These are phyloP conservation scores for Lottia scabra DNA, from an alignment of 2,888 invertebrate species.

Conservation along the genomic window DNA sequence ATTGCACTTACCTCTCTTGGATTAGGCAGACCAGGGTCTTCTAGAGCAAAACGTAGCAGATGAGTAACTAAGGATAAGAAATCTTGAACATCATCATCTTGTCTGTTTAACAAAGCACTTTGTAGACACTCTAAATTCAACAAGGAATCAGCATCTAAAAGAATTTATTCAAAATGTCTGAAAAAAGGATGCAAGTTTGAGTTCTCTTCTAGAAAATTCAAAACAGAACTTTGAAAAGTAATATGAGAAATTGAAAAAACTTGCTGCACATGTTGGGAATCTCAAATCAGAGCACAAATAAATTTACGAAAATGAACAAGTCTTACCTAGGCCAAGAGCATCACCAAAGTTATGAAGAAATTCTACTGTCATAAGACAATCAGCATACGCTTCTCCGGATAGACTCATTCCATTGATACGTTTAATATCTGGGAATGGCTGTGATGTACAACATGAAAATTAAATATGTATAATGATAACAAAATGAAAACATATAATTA, in stretches of 20 bases:
- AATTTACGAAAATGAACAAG: no score
- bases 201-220: no score
- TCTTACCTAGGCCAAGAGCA: constrained; percentile 90
- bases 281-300: no score
- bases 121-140: constrained; percentile 90
- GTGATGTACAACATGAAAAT: constrained; percentile 36
- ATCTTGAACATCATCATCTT: constrained; percentile 80
- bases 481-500: no score
- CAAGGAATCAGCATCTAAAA: constrained; percentile 54
- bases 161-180: neutral
- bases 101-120: constrained; percentile 84
- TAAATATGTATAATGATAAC: no score
- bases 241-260: no score
- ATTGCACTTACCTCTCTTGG: constrained; percentile 63
- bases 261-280: no score
- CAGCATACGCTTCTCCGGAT: constrained; percentile 89
- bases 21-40: constrained; percentile 80
- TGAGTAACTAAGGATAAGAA: constrained; percentile 89
- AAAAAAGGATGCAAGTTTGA: no score
- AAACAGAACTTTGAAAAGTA: no score
- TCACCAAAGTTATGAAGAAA: constrained; percentile 96
- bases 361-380: constrained; percentile 94
- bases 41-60: constrained; percentile 89
- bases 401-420: constrained; percentile 85
- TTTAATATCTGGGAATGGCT: constrained; percentile 73